Evolutionary conservation across 1,140 invertebrate species (phyloP), one percentile per base, ranked within the genome.

Genomic region (Drosophila lacertosa): DNA sequence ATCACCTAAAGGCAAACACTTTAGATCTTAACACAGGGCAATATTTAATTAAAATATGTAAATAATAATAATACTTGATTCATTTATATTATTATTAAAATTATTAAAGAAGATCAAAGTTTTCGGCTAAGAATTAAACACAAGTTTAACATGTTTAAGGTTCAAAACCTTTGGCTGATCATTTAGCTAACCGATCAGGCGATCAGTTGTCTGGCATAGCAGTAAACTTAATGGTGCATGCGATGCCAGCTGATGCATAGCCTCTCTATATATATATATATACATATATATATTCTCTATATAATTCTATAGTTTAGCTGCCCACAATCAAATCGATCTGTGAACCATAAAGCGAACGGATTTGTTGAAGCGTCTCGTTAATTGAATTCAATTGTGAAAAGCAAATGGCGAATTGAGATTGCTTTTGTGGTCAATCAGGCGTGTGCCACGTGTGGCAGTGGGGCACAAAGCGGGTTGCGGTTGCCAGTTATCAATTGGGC

Each of bases 321-420:
- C 47, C 16, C 51, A 15, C 51, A 47, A 59, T 67, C 64, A 64
- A 69, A 44, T 22, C 60, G 22, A 64, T 65, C 60, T 70, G 51
- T 70, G 48, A 74, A 65, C 76, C 76, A 60, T 69, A 44, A 20
- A 63, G 32, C 33, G 11, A 20, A n/a, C n/a, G n/a, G 47, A 37
- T 45, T 70, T 66, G 73, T 62, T 62, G 63, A 47, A 54, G 73
- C 77, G 74, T 74, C 22, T 53, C 55, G 35, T 42, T 65, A 78
- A 83, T 78, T 70, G 74, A 70, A 74, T 70, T 54, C 51, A 68
- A 77, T 78, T 65, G 50, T 11, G 33, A 18, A 33, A 15, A 22
- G 44, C 18, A n/a, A 24, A 24, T 45, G 2, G 33, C 4, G 18
- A 15, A 29, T 18, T 39, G 51, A 5, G 33, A 33, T 50, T 64